Conservation (phyloP, 2,888 invertebrate genomes). For the Torymus texanus region DNA sequence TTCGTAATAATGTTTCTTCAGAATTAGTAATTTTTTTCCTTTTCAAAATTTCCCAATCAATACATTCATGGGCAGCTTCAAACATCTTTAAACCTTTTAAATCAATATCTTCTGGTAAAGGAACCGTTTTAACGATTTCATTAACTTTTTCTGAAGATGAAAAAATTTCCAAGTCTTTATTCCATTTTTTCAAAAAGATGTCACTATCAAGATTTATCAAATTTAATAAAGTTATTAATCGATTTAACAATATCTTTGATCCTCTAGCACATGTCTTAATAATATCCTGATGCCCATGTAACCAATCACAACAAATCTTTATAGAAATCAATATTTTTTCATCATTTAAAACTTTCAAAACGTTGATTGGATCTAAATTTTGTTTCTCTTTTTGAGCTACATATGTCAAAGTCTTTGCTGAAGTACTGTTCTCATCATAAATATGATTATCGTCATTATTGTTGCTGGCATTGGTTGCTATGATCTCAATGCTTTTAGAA, state of each 20-base stretch:
- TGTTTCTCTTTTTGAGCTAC: constrained; percentile 64
- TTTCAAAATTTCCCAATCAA: constrained; percentile 83
- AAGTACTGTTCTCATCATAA: constrained; percentile 59
- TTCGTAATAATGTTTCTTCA: constrained; percentile 86
- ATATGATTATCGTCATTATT: constrained; percentile 59
- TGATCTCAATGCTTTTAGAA: neutral
- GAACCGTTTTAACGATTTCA: constrained; percentile 80
- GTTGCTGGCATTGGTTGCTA: constrained; percentile 46
- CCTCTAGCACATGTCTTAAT: constrained; percentile 87
- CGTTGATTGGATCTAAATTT: constrained; percentile 75
- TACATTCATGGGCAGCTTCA: constrained; percentile 80
- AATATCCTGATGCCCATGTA: constrained; percentile 86
- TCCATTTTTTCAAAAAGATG: constrained; percentile 66
- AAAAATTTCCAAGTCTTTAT: constrained; percentile 62
- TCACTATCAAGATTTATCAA: constrained; percentile 83
- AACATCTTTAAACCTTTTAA: constrained; percentile 84
- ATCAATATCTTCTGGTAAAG: constrained; percentile 85
- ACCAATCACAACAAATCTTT: constrained; percentile 90
- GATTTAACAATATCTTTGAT: constrained; percentile 86
- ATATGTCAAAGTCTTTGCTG: constrained; percentile 58
- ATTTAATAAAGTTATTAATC: constrained; percentile 88
- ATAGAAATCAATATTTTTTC: constrained; percentile 82
- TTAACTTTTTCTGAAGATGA: constrained; percentile 76
- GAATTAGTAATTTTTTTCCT: constrained; percentile 77
- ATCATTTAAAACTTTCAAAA: constrained; percentile 79